Percentiles rank a stretch among this genome's conserved stretches.
These are phyloP conservation scores for Apeltes quadracus DNA, from an alignment of 2,113 vertebrate genomes.

Conservation along the genomic window DNA sequence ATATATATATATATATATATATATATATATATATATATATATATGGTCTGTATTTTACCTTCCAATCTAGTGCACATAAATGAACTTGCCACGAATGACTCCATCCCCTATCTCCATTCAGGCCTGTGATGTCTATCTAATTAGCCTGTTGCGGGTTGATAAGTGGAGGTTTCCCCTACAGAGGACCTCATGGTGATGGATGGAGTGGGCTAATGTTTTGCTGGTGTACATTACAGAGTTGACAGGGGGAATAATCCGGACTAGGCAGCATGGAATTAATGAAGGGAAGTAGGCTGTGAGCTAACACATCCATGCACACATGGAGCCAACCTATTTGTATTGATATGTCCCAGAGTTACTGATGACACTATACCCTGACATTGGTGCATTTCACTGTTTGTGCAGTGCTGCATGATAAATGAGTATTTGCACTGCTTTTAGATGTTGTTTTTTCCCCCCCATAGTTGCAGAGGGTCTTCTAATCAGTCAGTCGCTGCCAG, in stretches of 20 bases:
- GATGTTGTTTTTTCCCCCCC: conserved; percentile 39
- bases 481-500: conserved; percentile 57
- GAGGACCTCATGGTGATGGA: conserved; percentile 36
- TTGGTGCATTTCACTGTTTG: conserved; percentile 36
- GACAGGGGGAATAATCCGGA: conserved; percentile 24
- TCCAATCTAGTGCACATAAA: conserved; percentile 28
- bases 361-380: conserved; percentile 10
- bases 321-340: conserved; percentile 28
- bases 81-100: conserved; percentile 11
- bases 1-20: no score
- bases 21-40: no score
- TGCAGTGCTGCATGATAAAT: conserved; percentile 30
- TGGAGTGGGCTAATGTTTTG: conserved; percentile 39
- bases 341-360: conserved; percentile 27
- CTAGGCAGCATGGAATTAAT: conserved; percentile 12
- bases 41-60: conserved; percentile 9
- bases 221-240: conserved; percentile 25
- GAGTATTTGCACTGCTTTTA: conserved; percentile 19
- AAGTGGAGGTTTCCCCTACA: conserved; percentile 50
- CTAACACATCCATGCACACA: conserved; percentile 28
- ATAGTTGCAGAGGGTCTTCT: conserved; percentile 15
- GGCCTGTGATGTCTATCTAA: conserved; percentile 53
- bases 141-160: conserved; percentile 53
- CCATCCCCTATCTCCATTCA: conserved; percentile 31
- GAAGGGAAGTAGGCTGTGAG: conserved; percentile 28